Percentiles rank a stretch among this genome's conserved stretches.
These are phyloP conservation scores for Melieria omissa DNA, from an alignment of 2,888 invertebrate genomes.

Conservation along the genomic window DNA sequence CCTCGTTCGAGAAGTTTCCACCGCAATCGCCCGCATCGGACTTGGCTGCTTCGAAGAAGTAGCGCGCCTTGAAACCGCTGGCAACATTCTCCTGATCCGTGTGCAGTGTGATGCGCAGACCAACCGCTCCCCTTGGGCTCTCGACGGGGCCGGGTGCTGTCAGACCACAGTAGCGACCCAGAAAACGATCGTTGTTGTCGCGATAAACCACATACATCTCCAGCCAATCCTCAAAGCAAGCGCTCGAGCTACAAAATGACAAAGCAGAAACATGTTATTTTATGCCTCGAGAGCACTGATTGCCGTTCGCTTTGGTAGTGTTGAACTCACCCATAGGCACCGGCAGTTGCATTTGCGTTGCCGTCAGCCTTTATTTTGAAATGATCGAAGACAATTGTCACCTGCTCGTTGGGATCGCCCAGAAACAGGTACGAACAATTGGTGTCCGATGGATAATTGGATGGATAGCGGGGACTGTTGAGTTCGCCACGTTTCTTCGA, in stretches of 20 bases:
- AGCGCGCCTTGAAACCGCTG: slow-evolving; percentile 96
- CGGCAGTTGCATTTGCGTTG: slow-evolving; percentile 79
- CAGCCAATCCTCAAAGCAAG: slow-evolving; percentile 93
- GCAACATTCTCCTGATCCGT: slow-evolving; percentile 88
- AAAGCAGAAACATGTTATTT: background rate
- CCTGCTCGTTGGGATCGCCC: slow-evolving; percentile 88
- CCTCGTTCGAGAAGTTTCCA: slow-evolving; percentile 85
- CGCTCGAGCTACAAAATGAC: slow-evolving; percentile 70
- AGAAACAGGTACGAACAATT: slow-evolving; percentile 94
- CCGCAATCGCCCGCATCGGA: slow-evolving; percentile 94
- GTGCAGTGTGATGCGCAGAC: slow-evolving; percentile 88
- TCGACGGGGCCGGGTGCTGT: slow-evolving; percentile 95
- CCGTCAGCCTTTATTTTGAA: slow-evolving; percentile 86
- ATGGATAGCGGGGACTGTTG: slow-evolving; percentile 96
- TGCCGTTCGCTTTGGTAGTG: background rate
- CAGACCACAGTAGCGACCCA: slow-evolving; percentile 91
- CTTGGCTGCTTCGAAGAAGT: slow-evolving; percentile 90
- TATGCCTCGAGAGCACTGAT: background rate
- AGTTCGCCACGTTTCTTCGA: slow-evolving; percentile 90
- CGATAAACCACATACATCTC: slow-evolving; percentile 92
- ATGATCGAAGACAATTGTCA: slow-evolving; percentile 89
- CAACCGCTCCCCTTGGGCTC: slow-evolving; percentile 88
- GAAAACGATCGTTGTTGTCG: slow-evolving; percentile 82
- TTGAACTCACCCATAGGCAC: slow-evolving; percentile 76
- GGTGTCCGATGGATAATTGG: slow-evolving; percentile 94